Conservation (phyloP, 1,140 invertebrate genomes). For the Helicoverpa armigera region DNA sequence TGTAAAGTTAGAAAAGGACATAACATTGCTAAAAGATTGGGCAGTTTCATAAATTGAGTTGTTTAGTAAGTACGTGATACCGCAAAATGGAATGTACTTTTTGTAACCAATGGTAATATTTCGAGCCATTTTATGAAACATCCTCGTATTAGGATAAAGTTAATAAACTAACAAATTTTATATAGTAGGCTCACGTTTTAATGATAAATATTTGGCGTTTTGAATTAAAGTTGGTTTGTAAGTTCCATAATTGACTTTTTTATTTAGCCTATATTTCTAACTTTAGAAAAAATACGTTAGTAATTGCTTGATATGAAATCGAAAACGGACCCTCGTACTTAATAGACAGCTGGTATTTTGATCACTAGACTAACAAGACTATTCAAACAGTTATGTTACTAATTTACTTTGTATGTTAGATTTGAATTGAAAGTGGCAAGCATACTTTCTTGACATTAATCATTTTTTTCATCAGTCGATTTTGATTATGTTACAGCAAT, state of each 20-base stretch:
- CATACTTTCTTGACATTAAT: too few species aligned
- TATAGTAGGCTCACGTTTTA: constrained; percentile 12
- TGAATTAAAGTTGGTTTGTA: not conserved
- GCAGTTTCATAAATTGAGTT: constrained; percentile 4
- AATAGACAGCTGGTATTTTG: too few species aligned
- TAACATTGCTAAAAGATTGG: not conserved
- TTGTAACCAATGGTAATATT: not conserved
- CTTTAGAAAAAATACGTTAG: too few species aligned
- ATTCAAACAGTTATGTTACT: too few species aligned
- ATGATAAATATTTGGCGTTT: not conserved
- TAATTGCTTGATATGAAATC: not conserved
- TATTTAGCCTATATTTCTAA: too few species aligned
- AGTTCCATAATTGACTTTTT: not conserved
- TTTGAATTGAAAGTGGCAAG: too few species aligned
- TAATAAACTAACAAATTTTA: constrained; percentile 26
- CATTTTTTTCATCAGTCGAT: too few species aligned
- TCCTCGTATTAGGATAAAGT: not conserved
- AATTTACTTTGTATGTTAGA: too few species aligned
- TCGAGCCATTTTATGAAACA: constrained; percentile 3
- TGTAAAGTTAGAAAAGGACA: not conserved
- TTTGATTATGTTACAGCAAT: too few species aligned
- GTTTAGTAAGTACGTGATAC: not conserved
- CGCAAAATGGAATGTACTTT: constrained; percentile 11
- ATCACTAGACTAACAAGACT: too few species aligned
- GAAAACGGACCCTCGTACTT: too few species aligned